Evolutionary conservation across 2,797 vertebrate genomes (phyloP), one percentile per base, ranked within the genome.

Genomic region (Crax fasciolata): DNA sequence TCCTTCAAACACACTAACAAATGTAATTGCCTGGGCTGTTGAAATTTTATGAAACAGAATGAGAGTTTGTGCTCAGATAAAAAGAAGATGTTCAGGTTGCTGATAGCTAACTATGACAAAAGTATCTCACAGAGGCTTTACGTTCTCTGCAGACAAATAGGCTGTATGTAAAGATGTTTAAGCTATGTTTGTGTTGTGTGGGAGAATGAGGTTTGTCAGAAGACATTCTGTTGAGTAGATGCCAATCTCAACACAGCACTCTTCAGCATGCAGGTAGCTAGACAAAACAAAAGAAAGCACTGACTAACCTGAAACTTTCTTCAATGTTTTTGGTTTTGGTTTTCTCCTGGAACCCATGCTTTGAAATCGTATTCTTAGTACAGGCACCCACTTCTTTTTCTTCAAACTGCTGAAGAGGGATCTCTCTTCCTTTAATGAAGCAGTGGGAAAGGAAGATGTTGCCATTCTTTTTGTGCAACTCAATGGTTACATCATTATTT

Each of bases 141-240:
- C 10, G 4, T 76, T 71, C 30, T 44, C 25, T 71, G 6, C 38
- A 28, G 13, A 59, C 30, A 52, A 75, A 51, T 30, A 39, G 39
- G 21, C 44, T 59, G 11, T 48, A 43, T 2, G 8, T n/a, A 55
- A 46, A 68, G 59, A 11, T 0, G 0, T 20, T 25, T 17, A 19
- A 15, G 32, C 63, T 83, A 32, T 91, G 58, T 71, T 55, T 55
- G 54, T n/a, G 13, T 32, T 66, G 54, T 0, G 0, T 62, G 35
- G 39, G 49, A 84, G 39, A 70, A 46, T 49, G 44, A 30, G 28
- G n/a, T 28, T 5, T 68, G n/a, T 57, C 49, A 59, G 65, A 76
- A 77, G 58, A 18, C 73, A 84, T 57, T 27, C 44, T 55, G 46
- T 21, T 85, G 79, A 76, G 51, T 8, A 62, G 46, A 11, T 1